These are phyloP conservation scores for Cephalotes varians DNA, from an alignment of 2,888 invertebrate species.

Conservation along the genomic window DNA sequence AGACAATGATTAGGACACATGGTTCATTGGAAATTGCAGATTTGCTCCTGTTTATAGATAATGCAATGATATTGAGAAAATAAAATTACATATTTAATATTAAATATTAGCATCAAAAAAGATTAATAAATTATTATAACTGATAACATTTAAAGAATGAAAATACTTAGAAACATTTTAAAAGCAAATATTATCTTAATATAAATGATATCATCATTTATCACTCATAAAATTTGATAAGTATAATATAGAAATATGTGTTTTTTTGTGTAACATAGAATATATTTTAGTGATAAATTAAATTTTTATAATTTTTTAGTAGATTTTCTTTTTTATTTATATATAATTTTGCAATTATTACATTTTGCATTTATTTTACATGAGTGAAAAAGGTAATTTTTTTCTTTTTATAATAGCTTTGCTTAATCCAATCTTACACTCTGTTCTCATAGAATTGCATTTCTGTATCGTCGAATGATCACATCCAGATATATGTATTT, in stretches of 20 bases:
- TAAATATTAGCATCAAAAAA: slow-evolving; percentile 43
- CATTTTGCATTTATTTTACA: slow-evolving; percentile 18
- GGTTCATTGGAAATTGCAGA: neutral
- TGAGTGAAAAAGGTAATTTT: neutral
- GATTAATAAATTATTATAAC: slow-evolving; percentile 52
- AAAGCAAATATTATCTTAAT: neutral
- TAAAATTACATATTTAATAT: slow-evolving; percentile 9
- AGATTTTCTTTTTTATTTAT: neutral
- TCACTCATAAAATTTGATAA: slow-evolving; percentile 3
- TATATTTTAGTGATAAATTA: slow-evolving; percentile 1
- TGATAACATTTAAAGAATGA: slow-evolving; percentile 67
- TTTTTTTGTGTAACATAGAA: neutral
- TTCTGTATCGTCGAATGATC: neutral
- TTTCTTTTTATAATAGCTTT: slow-evolving; percentile 16
- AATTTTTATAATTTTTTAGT: neutral
- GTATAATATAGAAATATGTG: neutral
- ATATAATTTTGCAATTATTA: slow-evolving; percentile 32
- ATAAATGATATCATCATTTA: neutral
- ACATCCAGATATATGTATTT: slow-evolving; percentile 2
- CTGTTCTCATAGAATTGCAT: slow-evolving; percentile 22
- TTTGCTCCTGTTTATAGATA: slow-evolving; percentile 27
- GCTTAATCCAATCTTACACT: slow-evolving; percentile 22
- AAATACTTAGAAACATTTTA: slow-evolving; percentile 63
- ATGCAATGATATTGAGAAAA: slow-evolving; percentile 13
- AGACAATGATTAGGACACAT: neutral